These are phyloP conservation scores for Phrynocephalus versicolor DNA, from an alignment of 2,113 vertebrate species.

Conservation along the genomic window DNA sequence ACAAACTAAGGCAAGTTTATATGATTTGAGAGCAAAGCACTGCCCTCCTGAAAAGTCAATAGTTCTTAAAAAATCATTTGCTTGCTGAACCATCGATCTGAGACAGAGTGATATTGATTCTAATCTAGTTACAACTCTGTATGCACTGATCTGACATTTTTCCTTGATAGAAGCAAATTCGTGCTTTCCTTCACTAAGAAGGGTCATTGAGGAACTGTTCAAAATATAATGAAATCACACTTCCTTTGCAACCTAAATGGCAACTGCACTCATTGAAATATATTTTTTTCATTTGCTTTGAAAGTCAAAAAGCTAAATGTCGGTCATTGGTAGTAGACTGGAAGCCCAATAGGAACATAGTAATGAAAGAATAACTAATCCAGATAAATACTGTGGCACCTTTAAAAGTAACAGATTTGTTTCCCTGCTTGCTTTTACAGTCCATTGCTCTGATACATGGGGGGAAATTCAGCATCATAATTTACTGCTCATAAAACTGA, in stretches of 20 bases:
- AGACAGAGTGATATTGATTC: slow-evolving; percentile 8
- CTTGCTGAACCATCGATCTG: slow-evolving; percentile 2
- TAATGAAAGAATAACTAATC: too few relatives aligned
- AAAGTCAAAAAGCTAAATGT: neutral
- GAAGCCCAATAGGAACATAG: neutral
- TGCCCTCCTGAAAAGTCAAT: slow-evolving; percentile 6
- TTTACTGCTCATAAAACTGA: too few relatives aligned
- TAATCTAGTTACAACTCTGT: neutral
- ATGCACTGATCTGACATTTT: neutral
- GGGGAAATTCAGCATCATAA: too few relatives aligned
- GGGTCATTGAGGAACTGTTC: neutral
- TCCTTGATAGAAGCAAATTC: neutral
- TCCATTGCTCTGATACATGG: too few relatives aligned
- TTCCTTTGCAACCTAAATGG: neutral
- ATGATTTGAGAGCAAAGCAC: neutral
- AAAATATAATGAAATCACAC: neutral
- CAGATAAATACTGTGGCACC: too few relatives aligned
- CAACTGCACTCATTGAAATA: neutral
- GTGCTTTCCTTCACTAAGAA: neutral
- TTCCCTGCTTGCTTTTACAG: too few relatives aligned
- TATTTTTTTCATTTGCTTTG: neutral
- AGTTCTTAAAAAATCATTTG: slow-evolving; percentile 23
- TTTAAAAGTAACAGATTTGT: too few relatives aligned
- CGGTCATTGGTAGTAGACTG: neutral
- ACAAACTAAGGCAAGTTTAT: neutral